These are phyloP conservation scores for Drosophila pseudoobscura DNA, from an alignment of 1,140 invertebrate species.

Conservation along the genomic window DNA sequence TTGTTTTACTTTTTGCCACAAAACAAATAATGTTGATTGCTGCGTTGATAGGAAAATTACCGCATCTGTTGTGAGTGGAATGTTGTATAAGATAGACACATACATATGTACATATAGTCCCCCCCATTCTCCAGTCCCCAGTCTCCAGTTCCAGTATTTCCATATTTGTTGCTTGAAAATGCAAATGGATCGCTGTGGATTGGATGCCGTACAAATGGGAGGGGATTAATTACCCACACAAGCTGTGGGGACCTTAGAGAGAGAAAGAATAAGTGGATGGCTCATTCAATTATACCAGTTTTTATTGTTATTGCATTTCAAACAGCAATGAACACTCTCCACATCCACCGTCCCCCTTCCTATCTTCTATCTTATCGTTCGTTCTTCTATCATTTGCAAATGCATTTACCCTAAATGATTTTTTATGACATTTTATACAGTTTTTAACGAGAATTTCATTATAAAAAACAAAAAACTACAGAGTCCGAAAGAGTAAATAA, in stretches of 20 bases:
- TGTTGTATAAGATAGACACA: conserved; percentile 13
- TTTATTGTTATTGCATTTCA: conserved; percentile 68
- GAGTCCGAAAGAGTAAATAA: conserved; percentile 28
- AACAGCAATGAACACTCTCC: conserved; percentile 15
- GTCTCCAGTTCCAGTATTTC: conserved; percentile 17
- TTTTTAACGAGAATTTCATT: conserved; percentile 36
- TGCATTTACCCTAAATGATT: conserved; percentile 50
- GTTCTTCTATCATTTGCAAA: conserved; percentile 31
- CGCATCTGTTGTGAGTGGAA: conserved; percentile 28
- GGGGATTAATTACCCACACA: conserved; percentile 63
- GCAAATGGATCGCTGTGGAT: conserved; percentile 50
- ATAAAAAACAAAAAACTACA: neutral
- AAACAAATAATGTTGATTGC: conserved; percentile 46
- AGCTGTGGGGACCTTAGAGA: neutral
- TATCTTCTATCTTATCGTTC: conserved; percentile 40
- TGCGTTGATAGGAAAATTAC: conserved; percentile 62
- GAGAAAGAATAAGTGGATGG: conserved; percentile 25
- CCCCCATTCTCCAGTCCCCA: too few species aligned
- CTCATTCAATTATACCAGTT: conserved; percentile 65
- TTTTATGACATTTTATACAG: conserved; percentile 35
- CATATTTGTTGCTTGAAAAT: conserved; percentile 49
- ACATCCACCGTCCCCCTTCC: neutral
- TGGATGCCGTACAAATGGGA: conserved; percentile 15
- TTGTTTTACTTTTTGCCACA: conserved; percentile 10
- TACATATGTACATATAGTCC: neutral